A percentile compares a stretch with the other conserved stretches of the same genome.
These are phyloP conservation scores for Drosophila varians DNA, from an alignment of 1,140 invertebrate species.

Conservation along the genomic window DNA sequence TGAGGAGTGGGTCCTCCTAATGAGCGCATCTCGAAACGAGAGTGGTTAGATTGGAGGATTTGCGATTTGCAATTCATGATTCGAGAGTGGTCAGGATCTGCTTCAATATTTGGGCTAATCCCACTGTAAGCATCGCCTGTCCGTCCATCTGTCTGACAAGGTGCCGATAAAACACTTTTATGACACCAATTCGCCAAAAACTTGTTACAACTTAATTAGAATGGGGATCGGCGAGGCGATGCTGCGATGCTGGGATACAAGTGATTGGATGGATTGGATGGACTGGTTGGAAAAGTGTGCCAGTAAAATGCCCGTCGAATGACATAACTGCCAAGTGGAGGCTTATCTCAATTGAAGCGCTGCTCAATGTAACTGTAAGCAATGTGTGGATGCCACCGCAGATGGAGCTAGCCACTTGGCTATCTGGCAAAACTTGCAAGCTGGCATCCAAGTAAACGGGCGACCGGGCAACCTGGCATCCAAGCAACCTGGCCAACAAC, in stretches of 20 bases:
- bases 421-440: constrained; percentile 9
- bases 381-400: constrained; percentile 48
- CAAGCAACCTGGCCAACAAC: constrained; percentile 27
- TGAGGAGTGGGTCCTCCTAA: constrained; percentile 1
- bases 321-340: constrained; percentile 64
- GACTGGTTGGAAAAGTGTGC: constrained; percentile 51
- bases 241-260: no score
- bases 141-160: constrained; percentile 21
- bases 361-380: constrained; percentile 73
- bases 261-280: constrained; percentile 35
- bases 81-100: constrained; percentile 12
- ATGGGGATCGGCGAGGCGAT: constrained; percentile 46
- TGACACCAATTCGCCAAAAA: constrained; percentile 60
- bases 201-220: constrained; percentile 65
- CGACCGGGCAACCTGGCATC: neutral
- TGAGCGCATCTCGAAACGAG: neutral
- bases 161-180: constrained; percentile 54
- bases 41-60: neutral
- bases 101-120: constrained; percentile 59
- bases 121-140: constrained; percentile 7
- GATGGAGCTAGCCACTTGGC: constrained; percentile 27
- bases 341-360: constrained; percentile 76
- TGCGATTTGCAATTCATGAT: neutral
- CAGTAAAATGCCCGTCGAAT: constrained; percentile 50
- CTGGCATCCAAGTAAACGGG: neutral